These are phyloP conservation scores for Pogona vitticeps DNA, from an alignment of 2,113 vertebrate species.

Conservation along the genomic window DNA sequence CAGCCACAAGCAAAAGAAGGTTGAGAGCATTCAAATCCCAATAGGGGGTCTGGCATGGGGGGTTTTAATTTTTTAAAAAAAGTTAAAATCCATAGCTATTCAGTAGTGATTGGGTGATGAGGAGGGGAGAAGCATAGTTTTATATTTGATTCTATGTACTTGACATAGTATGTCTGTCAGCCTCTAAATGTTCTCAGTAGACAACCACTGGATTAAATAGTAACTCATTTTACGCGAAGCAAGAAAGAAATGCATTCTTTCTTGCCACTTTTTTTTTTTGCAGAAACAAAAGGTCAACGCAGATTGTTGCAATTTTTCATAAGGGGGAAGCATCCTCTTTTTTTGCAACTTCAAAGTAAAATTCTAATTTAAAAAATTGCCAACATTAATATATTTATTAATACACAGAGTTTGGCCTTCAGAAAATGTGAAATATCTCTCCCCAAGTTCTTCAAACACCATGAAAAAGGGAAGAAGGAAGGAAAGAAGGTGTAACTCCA, in stretches of 20 bases:
- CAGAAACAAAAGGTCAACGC: slow-evolving; percentile 39
- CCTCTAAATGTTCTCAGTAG: too few relatives aligned
- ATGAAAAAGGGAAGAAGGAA: too few relatives aligned
- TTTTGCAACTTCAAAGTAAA: too few relatives aligned
- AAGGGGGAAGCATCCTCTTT: slow-evolving; percentile 13
- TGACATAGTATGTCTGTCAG: too few relatives aligned
- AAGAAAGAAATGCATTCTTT: not conserved
- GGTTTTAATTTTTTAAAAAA: not conserved
- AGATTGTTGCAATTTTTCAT: too few relatives aligned
- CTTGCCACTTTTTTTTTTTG: slow-evolving; percentile 1
- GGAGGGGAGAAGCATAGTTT: slow-evolving; percentile 23
- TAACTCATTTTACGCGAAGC: not conserved
- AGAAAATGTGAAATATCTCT: too few relatives aligned
- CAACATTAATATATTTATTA: too few relatives aligned
- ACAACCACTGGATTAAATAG: not conserved
- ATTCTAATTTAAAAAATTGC: too few relatives aligned
- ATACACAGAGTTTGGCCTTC: too few relatives aligned
- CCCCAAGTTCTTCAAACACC: too few relatives aligned
- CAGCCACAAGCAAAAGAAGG: not conserved
- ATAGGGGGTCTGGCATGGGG: slow-evolving; percentile 14
- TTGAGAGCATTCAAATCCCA: not conserved
- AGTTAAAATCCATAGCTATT: not conserved
- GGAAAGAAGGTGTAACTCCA: too few relatives aligned
- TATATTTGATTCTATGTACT: slow-evolving; percentile 34
- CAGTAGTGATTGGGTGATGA: not conserved